Evolutionary conservation across 2,113 vertebrate species (phyloP).

Genomic region (Todiramphus chloris): DNA sequence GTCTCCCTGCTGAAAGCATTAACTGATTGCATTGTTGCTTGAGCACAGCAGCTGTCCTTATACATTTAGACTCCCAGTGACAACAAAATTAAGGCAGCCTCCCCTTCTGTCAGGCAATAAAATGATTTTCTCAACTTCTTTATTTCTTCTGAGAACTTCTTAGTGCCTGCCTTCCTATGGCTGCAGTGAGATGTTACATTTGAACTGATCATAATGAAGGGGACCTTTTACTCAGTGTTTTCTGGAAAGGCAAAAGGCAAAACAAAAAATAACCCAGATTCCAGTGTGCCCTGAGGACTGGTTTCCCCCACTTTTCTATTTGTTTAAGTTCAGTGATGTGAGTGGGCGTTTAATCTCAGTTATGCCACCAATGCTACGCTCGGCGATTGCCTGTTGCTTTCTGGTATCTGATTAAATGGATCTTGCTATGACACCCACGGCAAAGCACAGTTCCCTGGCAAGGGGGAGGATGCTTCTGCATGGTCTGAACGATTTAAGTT

Average conservation of each 20-base stretch:
- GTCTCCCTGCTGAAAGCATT: constrained; percentile 75
- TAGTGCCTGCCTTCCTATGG: background rate
- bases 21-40: constrained; percentile 76
- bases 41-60: constrained; percentile 78
- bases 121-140: constrained; percentile 70
- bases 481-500: background rate
- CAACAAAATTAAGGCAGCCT: constrained; percentile 76
- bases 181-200: background rate
- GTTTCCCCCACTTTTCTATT: background rate
- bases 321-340: background rate
- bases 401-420: background rate
- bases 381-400: background rate
- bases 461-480: background rate
- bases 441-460: background rate
- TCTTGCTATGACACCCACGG: background rate
- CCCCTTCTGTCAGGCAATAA: constrained; percentile 68
- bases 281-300: background rate
- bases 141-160: constrained; percentile 63
- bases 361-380: background rate
- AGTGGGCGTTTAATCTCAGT: constrained; percentile 7
- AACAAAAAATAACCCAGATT: background rate
- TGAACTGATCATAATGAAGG: background rate
- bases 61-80: constrained; percentile 75
- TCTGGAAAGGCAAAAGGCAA: background rate
- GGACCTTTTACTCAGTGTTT: background rate